Evolutionary conservation across 2,113 vertebrate genomes (phyloP).

Genomic region (Pelecanus crispus): DNA sequence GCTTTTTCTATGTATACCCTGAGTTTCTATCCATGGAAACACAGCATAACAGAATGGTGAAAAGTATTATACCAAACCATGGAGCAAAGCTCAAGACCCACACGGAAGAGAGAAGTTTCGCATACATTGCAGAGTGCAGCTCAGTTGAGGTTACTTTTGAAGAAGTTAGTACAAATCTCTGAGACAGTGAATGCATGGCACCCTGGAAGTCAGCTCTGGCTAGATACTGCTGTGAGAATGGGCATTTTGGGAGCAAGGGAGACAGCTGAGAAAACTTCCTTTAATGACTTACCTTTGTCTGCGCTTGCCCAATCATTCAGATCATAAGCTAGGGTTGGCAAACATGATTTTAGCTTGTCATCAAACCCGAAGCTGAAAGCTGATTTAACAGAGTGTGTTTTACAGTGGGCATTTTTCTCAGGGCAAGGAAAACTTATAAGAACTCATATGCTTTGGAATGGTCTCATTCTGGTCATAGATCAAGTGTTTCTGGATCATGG

Average conservation of each 20-base stretch:
- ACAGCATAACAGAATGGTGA: neutral
- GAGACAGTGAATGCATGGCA: neutral
- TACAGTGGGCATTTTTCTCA: neutral
- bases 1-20: neutral
- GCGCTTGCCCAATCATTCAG: neutral
- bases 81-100: neutral
- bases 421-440: neutral
- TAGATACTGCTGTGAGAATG: neutral
- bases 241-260: neutral
- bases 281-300: neutral
- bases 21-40: neutral
- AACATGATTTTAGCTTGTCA: neutral
- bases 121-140: neutral
- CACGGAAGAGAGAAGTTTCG: accelerated
- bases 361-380: neutral
- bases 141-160: neutral
- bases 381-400: neutral
- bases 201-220: neutral
- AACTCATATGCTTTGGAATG: neutral
- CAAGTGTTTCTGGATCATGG: neutral
- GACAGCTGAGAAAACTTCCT: neutral
- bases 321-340: neutral
- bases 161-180: neutral
- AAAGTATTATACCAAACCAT: neutral
- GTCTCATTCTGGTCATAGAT: neutral